These are phyloP conservation scores for Nannoperca australis DNA, from an alignment of 2,797 vertebrate species.

Conservation along the genomic window DNA sequence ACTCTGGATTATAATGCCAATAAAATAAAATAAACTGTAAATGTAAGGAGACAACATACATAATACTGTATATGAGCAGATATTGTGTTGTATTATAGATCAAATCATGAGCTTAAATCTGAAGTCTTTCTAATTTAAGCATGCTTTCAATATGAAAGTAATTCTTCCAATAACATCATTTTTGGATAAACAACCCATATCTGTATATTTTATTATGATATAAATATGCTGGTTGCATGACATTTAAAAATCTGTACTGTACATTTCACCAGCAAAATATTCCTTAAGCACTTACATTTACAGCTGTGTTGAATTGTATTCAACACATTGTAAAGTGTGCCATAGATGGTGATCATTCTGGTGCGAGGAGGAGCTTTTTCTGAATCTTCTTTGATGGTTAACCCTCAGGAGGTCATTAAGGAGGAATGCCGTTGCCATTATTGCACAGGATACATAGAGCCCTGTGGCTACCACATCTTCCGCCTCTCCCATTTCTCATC, in stretches of 20 bases:
- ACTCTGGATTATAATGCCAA: background rate
- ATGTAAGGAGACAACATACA: background rate
- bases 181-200: background rate
- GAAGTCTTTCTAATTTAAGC: background rate
- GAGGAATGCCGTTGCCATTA: constrained; percentile 41
- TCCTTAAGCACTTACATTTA: background rate
- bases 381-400: constrained; percentile 21
- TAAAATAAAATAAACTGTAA: background rate
- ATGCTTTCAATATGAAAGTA: constrained; percentile 11
- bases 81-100: background rate
- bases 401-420: constrained; percentile 43
- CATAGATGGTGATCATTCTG: background rate
- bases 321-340: too few species aligned
- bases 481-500: constrained; percentile 31
- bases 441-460: constrained; percentile 12
- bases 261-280: background rate
- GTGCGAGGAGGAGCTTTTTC: background rate
- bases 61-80: background rate
- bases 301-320: background rate
- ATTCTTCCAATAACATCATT: background rate
- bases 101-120: background rate
- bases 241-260: background rate
- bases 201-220: background rate
- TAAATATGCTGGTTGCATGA: background rate
- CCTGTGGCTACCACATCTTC: constrained; percentile 42